Evolutionary conservation across 92 coral and sea anemone species (phyloP), one percentile per base, ranked within the genome.

Genomic region (Siderastrea siderea): DNA sequence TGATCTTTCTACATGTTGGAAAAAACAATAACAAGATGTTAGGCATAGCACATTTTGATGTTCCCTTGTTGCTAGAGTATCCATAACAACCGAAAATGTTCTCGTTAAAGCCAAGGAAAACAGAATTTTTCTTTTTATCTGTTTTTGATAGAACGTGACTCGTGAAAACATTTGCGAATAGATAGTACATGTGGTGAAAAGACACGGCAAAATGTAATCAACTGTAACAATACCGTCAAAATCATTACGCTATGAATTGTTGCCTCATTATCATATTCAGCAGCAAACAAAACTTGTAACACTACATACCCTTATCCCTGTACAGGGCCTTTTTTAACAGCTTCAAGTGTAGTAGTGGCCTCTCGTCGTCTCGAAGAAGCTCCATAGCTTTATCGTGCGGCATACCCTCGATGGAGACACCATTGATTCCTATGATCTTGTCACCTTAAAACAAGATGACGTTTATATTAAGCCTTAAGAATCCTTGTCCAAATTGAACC

Each of bases 381-480:
- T 80, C 72, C 92, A 93, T 91, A 2, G 98, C 96, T 17, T 91
- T 88, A 52, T 86, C 90, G 59, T 95, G 96, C 0, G 98, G 51
- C 89, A 88, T 83, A 7, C 93, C 94, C 66, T 89, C 92, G 16
- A 92, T 86, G 6, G 86, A 74, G 50, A 79, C 81, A 5, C 94
- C 98, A 87, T 95, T 91, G n/a, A 95, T 94, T 3, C 88, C 92
- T 12, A 95, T 82, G 75, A 95, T 93, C 76, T 93, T 93, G 76
- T 95, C 98, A 44, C 98, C 98, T 95, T 59, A 14, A 71, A 82
- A 16, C 38, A 47, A 44, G 47, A 26, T 26, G 38, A 26, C 38
- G 38, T 26, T 26, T 26, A 26, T 26, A 26, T 26, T 26, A 26
- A 26, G 38, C 38, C 38, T 26, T 26, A 26, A 26, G 38, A 26